Conservation (phyloP, 2,113 vertebrate genomes). For the Paedocypris sp. region DNA sequence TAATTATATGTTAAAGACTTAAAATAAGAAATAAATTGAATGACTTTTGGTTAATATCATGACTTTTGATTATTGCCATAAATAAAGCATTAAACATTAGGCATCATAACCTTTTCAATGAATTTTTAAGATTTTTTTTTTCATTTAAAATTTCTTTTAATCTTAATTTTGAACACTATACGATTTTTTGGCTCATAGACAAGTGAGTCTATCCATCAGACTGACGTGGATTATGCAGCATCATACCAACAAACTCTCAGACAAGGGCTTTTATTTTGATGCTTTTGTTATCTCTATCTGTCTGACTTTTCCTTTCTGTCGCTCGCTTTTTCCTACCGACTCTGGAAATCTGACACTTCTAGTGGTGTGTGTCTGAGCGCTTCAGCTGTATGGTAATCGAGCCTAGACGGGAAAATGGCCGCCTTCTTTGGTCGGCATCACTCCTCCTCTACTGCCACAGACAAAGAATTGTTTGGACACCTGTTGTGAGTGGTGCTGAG, state of each 20-base stretch:
- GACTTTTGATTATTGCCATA: background rate
- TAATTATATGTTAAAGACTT: too few species aligned
- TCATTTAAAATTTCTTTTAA: too few species aligned
- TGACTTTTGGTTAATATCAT: too few species aligned
- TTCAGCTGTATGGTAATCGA: slow-evolving; percentile 89
- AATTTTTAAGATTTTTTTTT: too few species aligned
- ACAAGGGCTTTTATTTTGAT: slow-evolving; percentile 57
- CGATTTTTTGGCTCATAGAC: too few species aligned
- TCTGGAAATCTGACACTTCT: slow-evolving; percentile 62
- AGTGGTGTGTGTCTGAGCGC: slow-evolving; percentile 50
- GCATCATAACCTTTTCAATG: background rate
- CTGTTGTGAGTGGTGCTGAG: slow-evolving; percentile 63
- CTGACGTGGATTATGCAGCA: too few species aligned
- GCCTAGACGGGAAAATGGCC: slow-evolving; percentile 66
- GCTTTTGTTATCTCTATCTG: slow-evolving; percentile 44
- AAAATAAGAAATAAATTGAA: too few species aligned
- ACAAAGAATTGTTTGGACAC: slow-evolving; percentile 85
- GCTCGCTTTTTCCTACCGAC: slow-evolving; percentile 55
- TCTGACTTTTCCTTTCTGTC: slow-evolving; percentile 46
- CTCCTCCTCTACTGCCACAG: slow-evolving; percentile 51
- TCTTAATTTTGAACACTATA: too few species aligned
- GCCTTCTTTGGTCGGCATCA: slow-evolving; percentile 61
- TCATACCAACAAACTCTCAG: slow-evolving; percentile 35
- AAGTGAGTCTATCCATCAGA: too few species aligned
- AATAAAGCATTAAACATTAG: background rate